Evolutionary conservation across 2,113 vertebrate species (phyloP).

Genomic region (Toxotes chatareus): DNA sequence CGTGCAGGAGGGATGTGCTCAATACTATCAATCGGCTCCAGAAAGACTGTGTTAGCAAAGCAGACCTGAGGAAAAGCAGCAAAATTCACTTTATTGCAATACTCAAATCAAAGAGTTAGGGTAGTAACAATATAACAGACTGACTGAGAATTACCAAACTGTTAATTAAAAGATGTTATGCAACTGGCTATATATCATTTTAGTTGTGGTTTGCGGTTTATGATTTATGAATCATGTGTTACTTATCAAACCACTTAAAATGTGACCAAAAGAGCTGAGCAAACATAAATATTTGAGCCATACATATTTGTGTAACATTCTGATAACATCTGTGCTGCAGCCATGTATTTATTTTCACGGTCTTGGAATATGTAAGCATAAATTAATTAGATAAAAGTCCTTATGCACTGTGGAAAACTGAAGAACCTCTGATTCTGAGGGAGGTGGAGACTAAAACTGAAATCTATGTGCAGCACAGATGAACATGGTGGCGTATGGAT

Average conservation of each 20-base stretch:
- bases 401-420: neutral
- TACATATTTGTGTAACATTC: neutral
- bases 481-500: neutral
- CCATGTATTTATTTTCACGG: neutral
- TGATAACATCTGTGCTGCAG: neutral
- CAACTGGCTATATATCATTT: neutral
- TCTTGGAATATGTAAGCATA: neutral
- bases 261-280: neutral
- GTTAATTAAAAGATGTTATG: neutral
- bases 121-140: neutral
- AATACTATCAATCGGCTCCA: conserved; percentile 99
- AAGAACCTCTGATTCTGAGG: neutral
- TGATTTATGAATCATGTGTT: neutral
- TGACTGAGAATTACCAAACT: neutral
- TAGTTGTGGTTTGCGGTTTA: neutral
- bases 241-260: neutral
- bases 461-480: neutral
- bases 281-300: neutral
- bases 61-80: conserved; percentile 85
- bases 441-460: neutral
- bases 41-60: conserved; percentile 98
- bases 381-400: too few species aligned
- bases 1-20: conserved; percentile 97
- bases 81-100: neutral
- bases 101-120: neutral